Base-by-base conservation (phyloP, 2,888 invertebrate genomes). In the Yponomeuta plumbellus region DNA sequence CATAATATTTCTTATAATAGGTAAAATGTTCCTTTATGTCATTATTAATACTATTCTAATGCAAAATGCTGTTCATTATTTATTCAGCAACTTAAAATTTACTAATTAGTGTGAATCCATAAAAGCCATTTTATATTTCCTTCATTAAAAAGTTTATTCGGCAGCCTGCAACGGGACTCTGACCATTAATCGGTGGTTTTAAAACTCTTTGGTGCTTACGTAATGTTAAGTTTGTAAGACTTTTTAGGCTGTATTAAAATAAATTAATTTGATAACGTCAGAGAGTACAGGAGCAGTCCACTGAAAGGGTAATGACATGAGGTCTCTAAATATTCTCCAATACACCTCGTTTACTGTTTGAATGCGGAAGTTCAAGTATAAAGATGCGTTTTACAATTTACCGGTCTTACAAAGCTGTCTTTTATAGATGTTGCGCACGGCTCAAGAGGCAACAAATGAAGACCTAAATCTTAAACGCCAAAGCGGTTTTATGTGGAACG, bases 71-170 rank as follows among this genome's bases (percentile, higher is more conserved):
- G 3, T 62, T 62, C 34, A n/a, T 62, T 26, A 62, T 62, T 62
- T 62, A 62, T 62, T 39, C 62, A 17, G 62, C 17, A n/a, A 62
- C 20, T 62, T 20, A 62, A 39, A 44, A 17, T 64, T 44, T 64
- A 64, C 23, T 64, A 64, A 64, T 64, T 64, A 64, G 44, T 44
- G 44, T 23, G 64, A 52, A 64, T 44, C 64, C 64, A 64, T 44
- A 13, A 64, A 44, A 17, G 20, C 20, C 21, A 57, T 65, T 26
- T 65, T 65, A 65, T 56, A 56, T 65, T 57, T 65, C 65, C 65
- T 65, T 26, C 56, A 65, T 65, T 65, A 65, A 56, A 40, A 20
- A 44, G 22, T 26, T 22, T 44, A 64, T 64, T 44, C 64, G 64
- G 64, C 64, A 44, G 23, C 44, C 23, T 44, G 44, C 40, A 44